Base-by-base conservation (phyloP, 2,113 vertebrate species). In the Prionailurus viverrinus region DNA sequence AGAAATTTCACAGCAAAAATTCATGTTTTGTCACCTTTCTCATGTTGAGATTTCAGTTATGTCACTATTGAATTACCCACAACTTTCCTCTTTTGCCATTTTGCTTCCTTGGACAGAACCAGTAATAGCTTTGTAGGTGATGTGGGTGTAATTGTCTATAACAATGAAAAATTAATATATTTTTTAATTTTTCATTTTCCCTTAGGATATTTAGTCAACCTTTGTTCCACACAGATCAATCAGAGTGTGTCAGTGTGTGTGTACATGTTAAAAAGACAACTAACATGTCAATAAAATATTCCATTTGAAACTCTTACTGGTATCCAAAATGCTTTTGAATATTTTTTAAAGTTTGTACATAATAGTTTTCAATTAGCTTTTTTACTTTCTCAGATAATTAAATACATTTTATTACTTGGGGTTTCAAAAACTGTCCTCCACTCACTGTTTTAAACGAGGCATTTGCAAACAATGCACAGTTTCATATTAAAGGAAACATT, bases 31-130 rank as follows among this genome's bases (percentile, higher is more conserved):
- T 99, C 99, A 99, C 99, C 99, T 99, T 99, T 99, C 99, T 99
- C 99, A 99, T 99, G 99, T 99, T 99, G 99, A 99, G 99, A 99
- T 99, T 99, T 99, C 99, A 99, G 99, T 99, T 99, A 99, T 99
- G 99, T 99, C 99, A 99, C 99, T 99, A 98, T 99, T 99, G 99
- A 99, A 98, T 99, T 98, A 97, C 95, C 90, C 88, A 97, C 97
- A 89, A 93, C 76, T 89, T 96, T 97, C 97, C 97, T 97, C 97
- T 98, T 96, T 91, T 97, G 87, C 97, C 98, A 98, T 98, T 99
- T 98, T 99, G 97, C 98, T 99, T 99, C 97, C 98, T 99, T 99
- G 99, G 99, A 99, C 98, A 99, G 98, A 98, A 98, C 98, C 98
- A 99, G 99, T 99, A 99, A 99, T 99, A 99, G 98, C 99, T 99